These are phyloP conservation scores for Globia sparganii DNA, from an alignment of 2,888 invertebrate species.

Conservation along the genomic window DNA sequence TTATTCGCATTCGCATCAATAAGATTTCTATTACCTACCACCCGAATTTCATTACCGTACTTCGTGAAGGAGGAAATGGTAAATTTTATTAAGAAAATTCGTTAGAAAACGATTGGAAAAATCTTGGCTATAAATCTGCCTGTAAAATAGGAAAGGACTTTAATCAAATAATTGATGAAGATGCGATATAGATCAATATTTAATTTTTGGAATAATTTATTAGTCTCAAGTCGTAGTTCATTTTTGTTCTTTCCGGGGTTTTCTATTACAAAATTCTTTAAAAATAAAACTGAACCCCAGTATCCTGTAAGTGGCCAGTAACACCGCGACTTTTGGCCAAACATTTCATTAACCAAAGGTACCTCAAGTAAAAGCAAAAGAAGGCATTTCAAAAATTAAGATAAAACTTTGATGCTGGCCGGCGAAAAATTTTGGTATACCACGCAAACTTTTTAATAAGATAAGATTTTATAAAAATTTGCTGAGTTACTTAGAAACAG, in stretches of 20 bases:
- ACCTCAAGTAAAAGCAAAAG: constrained; percentile 45
- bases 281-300: not conserved
- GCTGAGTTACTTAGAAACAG: constrained; percentile 66
- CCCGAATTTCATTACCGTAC: constrained; percentile 66
- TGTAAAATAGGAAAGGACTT: constrained; percentile 39
- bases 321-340: constrained; percentile 21
- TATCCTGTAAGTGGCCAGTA: constrained; percentile 16
- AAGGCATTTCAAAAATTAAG: constrained; percentile 52
- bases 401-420: constrained; percentile 53
- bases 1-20: constrained; percentile 65
- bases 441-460: constrained; percentile 72
- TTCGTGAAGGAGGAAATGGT: constrained; percentile 60
- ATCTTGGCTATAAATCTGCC: constrained; percentile 51
- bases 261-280: not conserved
- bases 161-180: constrained; percentile 49
- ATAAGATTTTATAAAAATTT: constrained; percentile 70
- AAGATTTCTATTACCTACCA: constrained; percentile 67
- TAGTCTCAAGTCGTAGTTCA: not conserved
- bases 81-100: constrained; percentile 53
- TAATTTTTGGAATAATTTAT: constrained; percentile 5
- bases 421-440: constrained; percentile 48
- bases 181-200: constrained; percentile 30
- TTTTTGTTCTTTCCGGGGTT: not conserved
- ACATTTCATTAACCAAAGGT: constrained; percentile 42
- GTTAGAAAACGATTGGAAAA: constrained; percentile 50